Conservation (phyloP, 2,888 invertebrate genomes). For the Netelia virgata region DNA sequence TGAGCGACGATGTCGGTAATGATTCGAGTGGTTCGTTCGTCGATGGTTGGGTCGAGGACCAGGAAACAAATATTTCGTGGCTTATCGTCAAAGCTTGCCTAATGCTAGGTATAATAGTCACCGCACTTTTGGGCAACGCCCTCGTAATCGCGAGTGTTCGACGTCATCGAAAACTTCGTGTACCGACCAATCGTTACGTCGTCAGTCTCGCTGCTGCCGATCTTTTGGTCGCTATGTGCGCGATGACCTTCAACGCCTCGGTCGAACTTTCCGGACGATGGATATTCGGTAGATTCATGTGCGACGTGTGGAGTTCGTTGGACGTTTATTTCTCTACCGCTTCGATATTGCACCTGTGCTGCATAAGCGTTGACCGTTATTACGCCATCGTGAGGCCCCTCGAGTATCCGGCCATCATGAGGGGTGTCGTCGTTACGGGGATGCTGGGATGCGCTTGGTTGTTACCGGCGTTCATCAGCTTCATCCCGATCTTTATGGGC, state of each 20-base stretch:
- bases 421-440: slow-evolving; percentile 89
- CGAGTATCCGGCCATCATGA: slow-evolving; percentile 97
- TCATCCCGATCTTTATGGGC: slow-evolving; percentile 88
- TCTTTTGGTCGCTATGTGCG: slow-evolving; percentile 95
- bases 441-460: slow-evolving; percentile 87
- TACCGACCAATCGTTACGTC: slow-evolving; percentile 97
- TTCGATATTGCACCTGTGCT: slow-evolving; percentile 96
- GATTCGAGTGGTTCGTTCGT: slow-evolving; percentile 18
- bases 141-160: slow-evolving; percentile 94
- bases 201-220: slow-evolving; percentile 97
- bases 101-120: slow-evolving; percentile 94
- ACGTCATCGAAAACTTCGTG: slow-evolving; percentile 92
- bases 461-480: slow-evolving; percentile 87
- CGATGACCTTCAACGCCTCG: slow-evolving; percentile 96
- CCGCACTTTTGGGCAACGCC: slow-evolving; percentile 96
- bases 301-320: slow-evolving; percentile 97
- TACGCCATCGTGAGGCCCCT: slow-evolving; percentile 96
- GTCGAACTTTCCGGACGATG: slow-evolving; percentile 93
- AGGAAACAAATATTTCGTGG: slow-evolving; percentile 82
- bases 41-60: slow-evolving; percentile 32
- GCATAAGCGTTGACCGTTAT: slow-evolving; percentile 96
- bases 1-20: neutral
- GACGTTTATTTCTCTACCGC: slow-evolving; percentile 97
- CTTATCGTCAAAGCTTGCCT: slow-evolving; percentile 90
- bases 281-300: slow-evolving; percentile 95